A percentile compares a stretch with the other conserved stretches of the same genome.
These are phyloP conservation scores for Rotaria sp. DNA, from an alignment of 2,888 invertebrate genomes.

Conservation along the genomic window DNA sequence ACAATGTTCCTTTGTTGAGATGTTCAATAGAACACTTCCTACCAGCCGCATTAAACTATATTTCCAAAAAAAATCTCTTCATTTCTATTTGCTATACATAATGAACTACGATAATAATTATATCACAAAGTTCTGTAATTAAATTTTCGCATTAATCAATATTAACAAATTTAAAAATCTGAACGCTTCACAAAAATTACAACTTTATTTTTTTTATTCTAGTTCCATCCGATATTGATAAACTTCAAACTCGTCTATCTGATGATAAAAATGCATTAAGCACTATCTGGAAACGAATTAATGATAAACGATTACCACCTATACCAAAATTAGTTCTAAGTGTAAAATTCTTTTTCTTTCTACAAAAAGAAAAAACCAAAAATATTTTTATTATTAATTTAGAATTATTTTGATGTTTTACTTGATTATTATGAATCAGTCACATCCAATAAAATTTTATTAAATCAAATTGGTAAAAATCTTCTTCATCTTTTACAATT, in stretches of 20 bases:
- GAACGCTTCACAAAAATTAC: no score
- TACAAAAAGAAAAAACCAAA: not conserved
- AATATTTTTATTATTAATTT: not conserved
- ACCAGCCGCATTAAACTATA: no score
- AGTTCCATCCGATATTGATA: not conserved
- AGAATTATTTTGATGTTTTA: slow-evolving; percentile 1
- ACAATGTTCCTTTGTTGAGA: no score
- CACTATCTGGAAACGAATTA: not conserved
- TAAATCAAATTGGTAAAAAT: not conserved
- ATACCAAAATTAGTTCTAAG: not conserved
- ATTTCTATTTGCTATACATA: no score
- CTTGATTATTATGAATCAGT: not conserved
- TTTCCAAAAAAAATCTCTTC: no score
- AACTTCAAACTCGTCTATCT: not conserved
- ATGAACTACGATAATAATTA: no score
- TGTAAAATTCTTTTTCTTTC: not conserved
- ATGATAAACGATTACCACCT: not conserved
- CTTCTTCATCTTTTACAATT: not conserved
- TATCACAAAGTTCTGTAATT: no score
- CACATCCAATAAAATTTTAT: not conserved
- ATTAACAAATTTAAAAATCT: no score
- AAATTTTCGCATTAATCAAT: no score
- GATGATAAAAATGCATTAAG: not conserved
- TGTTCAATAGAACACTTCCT: no score
- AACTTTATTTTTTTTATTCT: not conserved